Conservation (phyloP, 2,888 invertebrate genomes). For the Proisotoma minuta region DNA sequence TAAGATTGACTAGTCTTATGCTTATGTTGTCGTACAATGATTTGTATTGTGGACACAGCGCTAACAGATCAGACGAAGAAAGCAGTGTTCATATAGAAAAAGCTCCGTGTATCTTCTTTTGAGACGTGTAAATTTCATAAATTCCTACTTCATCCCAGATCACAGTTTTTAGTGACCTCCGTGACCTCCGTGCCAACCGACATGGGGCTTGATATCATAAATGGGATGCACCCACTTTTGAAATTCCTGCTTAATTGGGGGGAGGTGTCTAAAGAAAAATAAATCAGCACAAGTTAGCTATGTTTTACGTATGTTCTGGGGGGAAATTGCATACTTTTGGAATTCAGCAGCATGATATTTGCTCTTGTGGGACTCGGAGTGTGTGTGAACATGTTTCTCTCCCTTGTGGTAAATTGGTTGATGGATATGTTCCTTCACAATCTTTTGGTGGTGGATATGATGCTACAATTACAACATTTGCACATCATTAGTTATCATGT, state of each 20-base stretch:
- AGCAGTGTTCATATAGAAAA: too few relatives aligned
- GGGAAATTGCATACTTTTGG: constrained; percentile 26
- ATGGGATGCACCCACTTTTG: constrained; percentile 34
- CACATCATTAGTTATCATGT: neutral
- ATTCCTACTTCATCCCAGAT: too few relatives aligned
- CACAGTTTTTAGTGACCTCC: too few relatives aligned
- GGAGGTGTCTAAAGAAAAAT: constrained; percentile 15
- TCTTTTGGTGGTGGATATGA: constrained; percentile 27
- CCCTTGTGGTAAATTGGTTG: constrained; percentile 38
- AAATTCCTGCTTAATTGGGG: constrained; percentile 30
- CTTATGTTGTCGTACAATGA: too few relatives aligned
- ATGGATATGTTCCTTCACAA: constrained; percentile 35
- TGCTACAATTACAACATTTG: constrained; percentile 13
- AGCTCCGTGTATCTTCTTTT: too few relatives aligned
- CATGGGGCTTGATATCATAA: too few relatives aligned
- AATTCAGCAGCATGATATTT: constrained; percentile 31
- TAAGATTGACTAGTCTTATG: too few relatives aligned
- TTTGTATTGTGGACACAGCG: too few relatives aligned
- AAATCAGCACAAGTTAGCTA: too few relatives aligned
- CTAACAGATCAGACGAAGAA: too few relatives aligned
- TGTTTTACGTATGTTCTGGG: too few relatives aligned
- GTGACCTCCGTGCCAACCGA: constrained; percentile 17
- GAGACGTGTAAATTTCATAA: too few relatives aligned
- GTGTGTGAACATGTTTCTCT: constrained; percentile 20
- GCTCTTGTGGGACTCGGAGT: constrained; percentile 28